Base-by-base conservation (phyloP, 2,888 invertebrate species). In the Sphaerophoria rueppellii region DNA sequence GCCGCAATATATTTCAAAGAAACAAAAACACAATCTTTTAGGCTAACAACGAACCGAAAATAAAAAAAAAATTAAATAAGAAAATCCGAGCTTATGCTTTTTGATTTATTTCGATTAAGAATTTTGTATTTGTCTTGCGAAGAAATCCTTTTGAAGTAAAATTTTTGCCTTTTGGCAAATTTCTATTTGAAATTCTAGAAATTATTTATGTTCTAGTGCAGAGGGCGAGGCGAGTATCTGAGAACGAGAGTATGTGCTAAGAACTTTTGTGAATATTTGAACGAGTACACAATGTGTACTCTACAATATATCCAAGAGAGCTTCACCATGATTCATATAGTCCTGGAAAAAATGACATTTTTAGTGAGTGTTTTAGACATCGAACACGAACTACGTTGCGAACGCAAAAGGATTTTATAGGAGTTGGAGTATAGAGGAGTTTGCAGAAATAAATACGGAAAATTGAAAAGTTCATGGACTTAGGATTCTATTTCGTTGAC, bases 91-190 rank as follows among this genome's bases (percentile, higher is more conserved):
- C 34, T 72, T 37, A 70, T 70, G 65, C 57, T 46, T 57, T 60
- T 40, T 74, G 79, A 79, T 79, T 79, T 50, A 83, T 75, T 79
- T 83, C 67, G 65, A 75, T 83, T 75, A 71, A 70, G 61, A 65
- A 58, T 69, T 79, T 81, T 72, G 61, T 57, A 52, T 52, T 78
- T 78, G 50, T 52, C 48, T 67, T 54, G 35, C 24, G 24, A 43
- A 34, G 12, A 12, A 52, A 72, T 73, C 50, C 58, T 60, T 73
- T 69, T 77, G 55, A 73, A 69, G 55, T 72, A 58, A 32, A 4
- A 11, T n/a, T 67, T 54, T 54, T 37, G 52, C 24, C 37, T 7
- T 63, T 46, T 14, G 16, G n/a, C n/a, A 60, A 24, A 43, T 11
- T 67, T 67, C 40, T 54, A 16, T 52, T 52, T n/a, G 16, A 14